Base-by-base conservation (phyloP, 2,113 vertebrate genomes). In the Maccullochella peelii region DNA sequence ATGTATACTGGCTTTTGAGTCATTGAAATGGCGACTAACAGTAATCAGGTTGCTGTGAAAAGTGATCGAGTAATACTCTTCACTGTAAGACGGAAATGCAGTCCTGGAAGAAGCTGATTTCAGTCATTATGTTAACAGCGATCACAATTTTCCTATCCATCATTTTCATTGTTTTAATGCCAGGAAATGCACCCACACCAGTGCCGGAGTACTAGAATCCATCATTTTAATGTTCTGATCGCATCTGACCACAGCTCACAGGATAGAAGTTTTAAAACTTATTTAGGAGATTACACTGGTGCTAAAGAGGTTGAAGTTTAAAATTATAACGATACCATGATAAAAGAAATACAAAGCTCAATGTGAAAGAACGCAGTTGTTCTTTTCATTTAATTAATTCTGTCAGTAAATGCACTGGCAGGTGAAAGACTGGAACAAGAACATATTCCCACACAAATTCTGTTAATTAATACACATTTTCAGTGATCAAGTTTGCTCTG, bases 131-230 rank as follows among this genome's bases (percentile, higher is more conserved):
- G 44, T 77, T 63, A 74, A 77, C 54, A 74, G 52, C 68, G 68
- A 86, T 84, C 73, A 70, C 18, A 67, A 49, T 67, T 84, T 82
- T 76, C 54, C 76, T 25, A 79, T 89, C 69, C 67, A 69, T 91
- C 83, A 80, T 87, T 68, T 89, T 87, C 65, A 88, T 80, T 74
- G 81, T 89, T 86, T 81, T 68, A 79, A 77, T 82, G 87, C 69
- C 86, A 80, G 89, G 86, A 91, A 91, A 85, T 78, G 81, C 65
- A 73, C 40, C 74, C 86, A 83, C 86, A 73, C 66, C 58, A 76
- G 68, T 7, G 61, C 47, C 36, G 0, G 23, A 83, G 77, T 0
- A 55, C 18, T 66, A 73, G 68, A 57, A 86, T 91, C 49, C 79
- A 86, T 91, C 81, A 85, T 30, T 66, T 50, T 82, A 83, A 88